Base-by-base conservation (phyloP, 2,797 vertebrate genomes). In the Schizothorax lantsangensis region DNA sequence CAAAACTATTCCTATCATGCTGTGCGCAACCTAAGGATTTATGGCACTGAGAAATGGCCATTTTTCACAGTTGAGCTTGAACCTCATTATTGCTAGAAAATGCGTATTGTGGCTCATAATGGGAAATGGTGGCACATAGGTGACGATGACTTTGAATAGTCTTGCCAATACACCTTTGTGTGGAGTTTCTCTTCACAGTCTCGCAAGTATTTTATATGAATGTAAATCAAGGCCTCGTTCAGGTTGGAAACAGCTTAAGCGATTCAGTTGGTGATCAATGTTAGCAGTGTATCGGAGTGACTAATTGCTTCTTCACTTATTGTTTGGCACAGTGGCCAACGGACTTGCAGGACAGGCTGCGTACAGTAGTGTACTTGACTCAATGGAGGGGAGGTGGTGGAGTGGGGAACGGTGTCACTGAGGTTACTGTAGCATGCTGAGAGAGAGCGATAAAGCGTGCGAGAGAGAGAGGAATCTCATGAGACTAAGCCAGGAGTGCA, bases 11-110 rank as follows among this genome's bases (percentile, higher is more conserved):
- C 81, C 79, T 49, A 68, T 81, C 74, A 85, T 17, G 40, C 88
- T 87, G 71, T 87, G 79, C 47, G 52, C 73, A 74, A 68, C 59
- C 73, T 68, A 83, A 87, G 88, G 83, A 87, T 89, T 89, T 87
- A 87, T 88, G 84, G 73, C 73, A 30, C 38, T 75, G n/a, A 47
- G 49, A 82, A 88, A 89, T 52, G 72, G 68, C 79, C 83, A 87
- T 89, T 87, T 83, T 80, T 89, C 88, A 89, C 75, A 59, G 79
- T 52, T 79, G 66, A 74, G 54, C 81, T 79, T 80, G 21, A 86
- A 80, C 66, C 57, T 79, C 52, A 66, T 78, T 82, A 72, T 88
- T 79, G 57, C 66, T 83, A 10, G 69, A 81, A 85, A 83, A 64
- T 72, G 26, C 23, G 59, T 75, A 77, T 77, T 66, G 73, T 83